Evolutionary conservation across 1,140 invertebrate genomes (phyloP).

Genomic region (Condylostylus longicornis): DNA sequence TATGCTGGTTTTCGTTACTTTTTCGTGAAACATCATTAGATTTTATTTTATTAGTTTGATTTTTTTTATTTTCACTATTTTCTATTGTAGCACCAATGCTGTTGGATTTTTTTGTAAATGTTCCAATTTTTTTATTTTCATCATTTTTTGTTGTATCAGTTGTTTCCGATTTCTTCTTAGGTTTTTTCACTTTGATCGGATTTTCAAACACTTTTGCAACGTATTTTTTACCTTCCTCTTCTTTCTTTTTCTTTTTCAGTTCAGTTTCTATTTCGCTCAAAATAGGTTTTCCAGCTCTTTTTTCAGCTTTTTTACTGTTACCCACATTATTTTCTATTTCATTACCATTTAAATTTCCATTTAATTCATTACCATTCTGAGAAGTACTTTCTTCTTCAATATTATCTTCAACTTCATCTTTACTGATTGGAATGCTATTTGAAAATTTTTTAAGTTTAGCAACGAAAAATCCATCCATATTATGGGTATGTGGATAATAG

Average conservation of each 20-base stretch:
- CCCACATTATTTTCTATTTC: slow-evolving; percentile 22
- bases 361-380: slow-evolving; percentile 1
- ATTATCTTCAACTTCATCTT: slow-evolving; percentile 37
- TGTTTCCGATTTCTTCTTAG: slow-evolving; percentile 19
- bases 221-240: slow-evolving; percentile 28
- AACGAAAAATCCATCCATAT: slow-evolving; percentile 99
- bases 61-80: too few relatives aligned
- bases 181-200: slow-evolving; percentile 22
- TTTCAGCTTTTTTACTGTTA: slow-evolving; percentile 19
- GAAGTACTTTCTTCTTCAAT: slow-evolving; percentile 12
- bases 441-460: slow-evolving; percentile 96
- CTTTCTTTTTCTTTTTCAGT: slow-evolving; percentile 28
- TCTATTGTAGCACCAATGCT: too few relatives aligned
- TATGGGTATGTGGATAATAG: slow-evolving; percentile 96
- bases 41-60: too few relatives aligned
- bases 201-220: slow-evolving; percentile 30
- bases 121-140: slow-evolving; percentile 1
- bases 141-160: slow-evolving; percentile 7
- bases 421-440: slow-evolving; percentile 51
- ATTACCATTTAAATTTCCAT: slow-evolving; percentile 9
- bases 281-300: slow-evolving; percentile 25
- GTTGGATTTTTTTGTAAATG: too few relatives aligned
- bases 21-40: too few relatives aligned
- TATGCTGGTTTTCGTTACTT: too few relatives aligned
- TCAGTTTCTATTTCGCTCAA: slow-evolving; percentile 20